Base-by-base conservation (phyloP, 1,140 invertebrate species). In the Anoplophora glabripennis region DNA sequence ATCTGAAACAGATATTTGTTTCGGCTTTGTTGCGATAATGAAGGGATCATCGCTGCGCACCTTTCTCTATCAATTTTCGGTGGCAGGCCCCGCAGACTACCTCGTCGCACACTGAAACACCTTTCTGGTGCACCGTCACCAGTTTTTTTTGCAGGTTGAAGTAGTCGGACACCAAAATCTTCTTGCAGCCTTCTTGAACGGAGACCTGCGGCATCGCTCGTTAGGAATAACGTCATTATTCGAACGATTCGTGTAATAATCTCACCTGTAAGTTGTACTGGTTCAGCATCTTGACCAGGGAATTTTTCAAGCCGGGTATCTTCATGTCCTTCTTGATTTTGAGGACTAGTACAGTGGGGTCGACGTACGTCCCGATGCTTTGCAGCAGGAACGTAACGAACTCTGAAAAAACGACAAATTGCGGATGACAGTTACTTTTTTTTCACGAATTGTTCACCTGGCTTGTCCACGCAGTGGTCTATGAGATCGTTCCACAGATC, bases 401-500 rank as follows among this genome's bases (percentile, higher is more conserved):
- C 64, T 84, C 87, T 84, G 72, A 57, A 80, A 67, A 59, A 53
- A 28, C n/a, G 44, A 53, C 18, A 44, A 45, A 5, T 28, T 5
- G n/a, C n/a, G 9, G 3, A 42, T 12, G 40, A 47, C 10, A 21
- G n/a, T 79, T 67, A 55, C 70, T 64, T 59, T 68, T 53, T 28
- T 54, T 15, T 63, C n/a, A 3, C n/a, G 41, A 17, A 10, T 40
- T 10, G 11, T 12, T 34, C 83, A 83, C 91, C 83, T 17, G 95
- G 93, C 74, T 93, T 93, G 64, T 92, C 84, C 2, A 94, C 79
- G 0, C 94, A 94, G 72, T 93, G 88, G 62, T 89, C 85, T 53
- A 99, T 94, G 12, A 99, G 83, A 74, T 96, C 89, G 61, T 90
- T 87, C 97, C 97, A 99, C 7, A 99, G 76, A 71, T 97, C 94